Base-by-base conservation (phyloP, 2,888 invertebrate genomes). In the Oligia fasciuncula region DNA sequence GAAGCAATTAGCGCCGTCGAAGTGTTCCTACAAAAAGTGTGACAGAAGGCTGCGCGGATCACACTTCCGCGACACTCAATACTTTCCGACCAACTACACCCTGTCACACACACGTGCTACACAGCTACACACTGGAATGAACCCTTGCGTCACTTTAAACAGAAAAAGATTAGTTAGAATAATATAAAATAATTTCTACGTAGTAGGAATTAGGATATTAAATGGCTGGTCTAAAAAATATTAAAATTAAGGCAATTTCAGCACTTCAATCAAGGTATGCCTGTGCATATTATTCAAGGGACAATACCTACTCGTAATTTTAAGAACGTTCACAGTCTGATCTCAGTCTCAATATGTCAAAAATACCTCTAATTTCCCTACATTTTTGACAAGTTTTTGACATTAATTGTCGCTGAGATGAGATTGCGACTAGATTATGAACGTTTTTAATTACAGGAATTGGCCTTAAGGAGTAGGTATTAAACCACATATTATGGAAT, bases 41-140 rank as follows among this genome's bases (percentile, higher is more conserved):
- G 95, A 96, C 95, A 91, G 93, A 88, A 88, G 80, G 90, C 86
- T 90, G 86, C 90, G 85, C 87, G 87, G 93, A 93, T 93, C 93
- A 86, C 91, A 88, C 94, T 94, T 95, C 95, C 96, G 94, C 88
- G 95, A 94, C 94, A 94, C 87, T 23, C 77, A 90, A 94, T 93
- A 93, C 93, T 91, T 89, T 91, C 81, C 75, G 84, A 84, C 77
- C 67, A 83, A 79, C 75, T 76, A 80, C 88, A 91, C 80, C 63
- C 57, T 65, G 79, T 67, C 81, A 65, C 54, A n/a, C 69, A 85
- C 94, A 94, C 94, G 94, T 95, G 94, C 92, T 93, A 88, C 76
- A 82, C 92, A 93, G 75, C 75, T 62, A 77, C 60, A n/a, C 67
- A 73, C 70, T 62, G 69, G 23, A 40, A 23, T 51, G 65, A 77